These are phyloP conservation scores for Zoanthus gigantus DNA, from an alignment of 92 coral and sea anemone genomes.

Conservation along the genomic window DNA sequence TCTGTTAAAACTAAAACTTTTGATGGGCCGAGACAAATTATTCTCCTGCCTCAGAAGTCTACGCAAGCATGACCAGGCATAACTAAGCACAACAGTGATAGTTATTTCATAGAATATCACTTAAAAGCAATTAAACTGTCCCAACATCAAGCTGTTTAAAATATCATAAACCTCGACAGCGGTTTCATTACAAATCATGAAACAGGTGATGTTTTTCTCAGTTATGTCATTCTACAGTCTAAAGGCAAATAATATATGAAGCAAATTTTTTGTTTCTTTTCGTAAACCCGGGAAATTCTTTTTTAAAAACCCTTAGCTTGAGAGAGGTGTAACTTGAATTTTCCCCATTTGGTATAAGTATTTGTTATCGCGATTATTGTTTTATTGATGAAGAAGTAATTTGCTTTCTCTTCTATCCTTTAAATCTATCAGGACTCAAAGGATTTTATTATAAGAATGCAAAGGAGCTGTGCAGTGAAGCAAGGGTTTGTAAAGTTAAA, in stretches of 20 bases:
- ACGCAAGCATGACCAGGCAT: neutral
- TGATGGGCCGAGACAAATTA: neutral
- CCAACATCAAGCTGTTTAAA: neutral
- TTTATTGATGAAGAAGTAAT: neutral
- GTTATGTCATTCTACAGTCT: neutral
- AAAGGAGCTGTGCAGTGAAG: neutral
- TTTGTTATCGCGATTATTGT: too few species aligned
- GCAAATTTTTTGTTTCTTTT: neutral
- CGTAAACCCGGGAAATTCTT: too few species aligned
- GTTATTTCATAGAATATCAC: neutral
- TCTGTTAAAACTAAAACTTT: neutral
- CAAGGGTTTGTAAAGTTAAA: neutral
- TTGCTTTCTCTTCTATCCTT: neutral
- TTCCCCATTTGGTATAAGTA: too few species aligned
- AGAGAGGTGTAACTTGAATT: too few species aligned
- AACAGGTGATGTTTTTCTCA: neutral
- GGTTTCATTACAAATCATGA: neutral
- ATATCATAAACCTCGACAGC: neutral
- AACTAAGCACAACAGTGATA: neutral
- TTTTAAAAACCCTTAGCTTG: too few species aligned
- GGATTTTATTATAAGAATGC: neutral
- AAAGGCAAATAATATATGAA: neutral
- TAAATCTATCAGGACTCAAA: neutral
- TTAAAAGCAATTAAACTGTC: conserved; percentile 8
- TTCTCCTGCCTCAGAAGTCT: neutral